Evolutionary conservation across 2,113 vertebrate genomes (phyloP).

Genomic region (Trogon surrucura): DNA sequence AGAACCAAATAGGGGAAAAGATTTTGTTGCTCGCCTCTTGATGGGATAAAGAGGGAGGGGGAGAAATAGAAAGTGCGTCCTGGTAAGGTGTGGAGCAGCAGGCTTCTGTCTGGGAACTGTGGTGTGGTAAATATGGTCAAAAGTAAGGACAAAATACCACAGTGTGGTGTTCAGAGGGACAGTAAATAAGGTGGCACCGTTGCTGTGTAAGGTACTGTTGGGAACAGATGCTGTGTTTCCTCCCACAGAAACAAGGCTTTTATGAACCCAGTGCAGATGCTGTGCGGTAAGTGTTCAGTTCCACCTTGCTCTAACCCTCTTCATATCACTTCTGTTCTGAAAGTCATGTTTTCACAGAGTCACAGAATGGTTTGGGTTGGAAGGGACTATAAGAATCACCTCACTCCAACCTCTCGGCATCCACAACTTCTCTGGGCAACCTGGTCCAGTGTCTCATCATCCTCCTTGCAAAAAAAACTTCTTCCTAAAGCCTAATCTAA

Average conservation of each 20-base stretch:
- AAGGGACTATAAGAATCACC: too few species aligned
- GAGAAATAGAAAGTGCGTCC: not conserved
- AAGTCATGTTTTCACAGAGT: not conserved
- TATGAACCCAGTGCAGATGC: slow-evolving; percentile 79
- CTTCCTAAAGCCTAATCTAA: too few species aligned
- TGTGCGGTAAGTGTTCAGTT: slow-evolving; percentile 73
- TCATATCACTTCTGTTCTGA: not conserved
- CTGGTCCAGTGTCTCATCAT: too few species aligned
- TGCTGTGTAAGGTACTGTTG: not conserved
- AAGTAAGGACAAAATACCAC: not conserved
- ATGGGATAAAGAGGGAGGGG: not conserved
- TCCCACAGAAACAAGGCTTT: slow-evolving; percentile 83
- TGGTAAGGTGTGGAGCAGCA: not conserved
- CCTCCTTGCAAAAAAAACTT: too few species aligned
- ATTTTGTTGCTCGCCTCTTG: not conserved
- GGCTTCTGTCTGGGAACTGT: not conserved
- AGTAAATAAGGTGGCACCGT: not conserved
- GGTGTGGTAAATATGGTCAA: not conserved
- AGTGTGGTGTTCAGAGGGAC: not conserved
- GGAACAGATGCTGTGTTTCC: not conserved
- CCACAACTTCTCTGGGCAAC: too few species aligned
- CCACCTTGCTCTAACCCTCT: not conserved
- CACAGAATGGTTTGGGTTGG: too few species aligned
- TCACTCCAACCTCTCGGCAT: too few species aligned
- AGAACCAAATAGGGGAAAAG: not conserved